Percentiles rank a stretch among this genome's conserved stretches.
Evolutionary conservation across 2,113 vertebrate species (phyloP).

Genomic region (Saimiri boliviensis): DNA sequence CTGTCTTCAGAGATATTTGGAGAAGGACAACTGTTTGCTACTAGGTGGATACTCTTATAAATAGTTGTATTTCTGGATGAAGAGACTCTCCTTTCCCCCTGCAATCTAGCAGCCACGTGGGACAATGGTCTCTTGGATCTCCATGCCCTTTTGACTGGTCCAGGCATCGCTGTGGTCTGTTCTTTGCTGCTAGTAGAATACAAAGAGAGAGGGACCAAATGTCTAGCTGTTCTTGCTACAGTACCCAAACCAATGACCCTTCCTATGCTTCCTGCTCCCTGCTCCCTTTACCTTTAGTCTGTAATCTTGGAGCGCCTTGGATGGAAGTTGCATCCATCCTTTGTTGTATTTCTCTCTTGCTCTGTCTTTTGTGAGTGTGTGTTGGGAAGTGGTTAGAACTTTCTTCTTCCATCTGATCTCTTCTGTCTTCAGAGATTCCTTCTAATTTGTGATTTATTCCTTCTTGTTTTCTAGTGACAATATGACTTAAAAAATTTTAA

Average conservation of each 20-base stretch:
- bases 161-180: neutral
- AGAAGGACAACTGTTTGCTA: neutral
- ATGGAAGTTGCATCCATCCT: neutral
- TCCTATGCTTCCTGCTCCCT: neutral
- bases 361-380: neutral
- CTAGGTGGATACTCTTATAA: neutral
- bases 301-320: neutral
- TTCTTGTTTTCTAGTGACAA: neutral
- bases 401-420: neutral
- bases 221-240: neutral
- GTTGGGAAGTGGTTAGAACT: neutral
- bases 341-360: neutral
- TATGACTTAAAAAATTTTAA: neutral
- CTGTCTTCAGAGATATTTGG: neutral
- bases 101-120: neutral
- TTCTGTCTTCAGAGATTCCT: conserved; percentile 32
- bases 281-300: neutral
- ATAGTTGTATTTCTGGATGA: neutral
- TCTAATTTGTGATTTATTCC: neutral
- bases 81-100: neutral
- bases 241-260: neutral
- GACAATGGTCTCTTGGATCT: neutral
- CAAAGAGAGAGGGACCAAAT: neutral
- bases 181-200: neutral
- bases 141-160: neutral